A percentile compares a stretch with the other conserved stretches of the same genome.
These are phyloP conservation scores for Dicyema japonicum DNA, from an alignment of 1,140 invertebrate species.

Conservation along the genomic window DNA sequence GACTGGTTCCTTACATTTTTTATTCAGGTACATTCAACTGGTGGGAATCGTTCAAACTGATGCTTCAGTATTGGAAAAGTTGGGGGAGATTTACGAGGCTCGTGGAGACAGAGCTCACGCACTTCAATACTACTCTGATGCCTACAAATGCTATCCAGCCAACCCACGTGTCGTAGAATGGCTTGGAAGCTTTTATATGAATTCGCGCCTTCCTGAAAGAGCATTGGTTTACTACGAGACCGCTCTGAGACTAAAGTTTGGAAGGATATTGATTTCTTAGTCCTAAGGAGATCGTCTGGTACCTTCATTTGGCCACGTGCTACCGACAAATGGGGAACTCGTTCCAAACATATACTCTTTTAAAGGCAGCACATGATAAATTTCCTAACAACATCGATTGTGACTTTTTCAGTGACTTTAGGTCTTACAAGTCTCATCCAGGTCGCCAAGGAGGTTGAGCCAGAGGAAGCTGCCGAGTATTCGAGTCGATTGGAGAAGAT, in stretches of 20 bases:
- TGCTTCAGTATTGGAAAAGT: conserved; percentile 38
- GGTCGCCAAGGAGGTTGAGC: too few relatives aligned
- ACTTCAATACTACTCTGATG: conserved; percentile 58
- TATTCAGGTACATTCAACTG: conserved; percentile 40
- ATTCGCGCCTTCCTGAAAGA: conserved; percentile 54
- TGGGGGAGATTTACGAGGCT: conserved; percentile 47
- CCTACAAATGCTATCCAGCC: conserved; percentile 52
- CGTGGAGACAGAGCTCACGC: conserved; percentile 58
- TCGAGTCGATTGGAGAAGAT: too few relatives aligned
- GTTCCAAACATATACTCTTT: conserved; percentile 38
- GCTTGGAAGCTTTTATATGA: conserved; percentile 50
- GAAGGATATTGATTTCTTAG: conserved; percentile 8
- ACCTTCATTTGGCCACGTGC: conserved; percentile 46
- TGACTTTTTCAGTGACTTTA: too few relatives aligned
- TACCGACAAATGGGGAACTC: conserved; percentile 45
- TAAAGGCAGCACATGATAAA: conserved; percentile 35
- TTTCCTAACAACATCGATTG: conserved; percentile 57
- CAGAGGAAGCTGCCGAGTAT: too few relatives aligned
- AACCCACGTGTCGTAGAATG: conserved; percentile 59
- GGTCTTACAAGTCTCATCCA: too few relatives aligned
- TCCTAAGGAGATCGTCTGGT: conserved; percentile 46
- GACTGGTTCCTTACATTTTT: conserved; percentile 1
- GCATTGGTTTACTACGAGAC: conserved; percentile 57
- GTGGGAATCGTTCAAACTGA: conserved; percentile 48
- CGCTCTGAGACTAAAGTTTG: conserved; percentile 36